Conservation (phyloP, 1,140 invertebrate species). For the Drosophila mayri region DNA sequence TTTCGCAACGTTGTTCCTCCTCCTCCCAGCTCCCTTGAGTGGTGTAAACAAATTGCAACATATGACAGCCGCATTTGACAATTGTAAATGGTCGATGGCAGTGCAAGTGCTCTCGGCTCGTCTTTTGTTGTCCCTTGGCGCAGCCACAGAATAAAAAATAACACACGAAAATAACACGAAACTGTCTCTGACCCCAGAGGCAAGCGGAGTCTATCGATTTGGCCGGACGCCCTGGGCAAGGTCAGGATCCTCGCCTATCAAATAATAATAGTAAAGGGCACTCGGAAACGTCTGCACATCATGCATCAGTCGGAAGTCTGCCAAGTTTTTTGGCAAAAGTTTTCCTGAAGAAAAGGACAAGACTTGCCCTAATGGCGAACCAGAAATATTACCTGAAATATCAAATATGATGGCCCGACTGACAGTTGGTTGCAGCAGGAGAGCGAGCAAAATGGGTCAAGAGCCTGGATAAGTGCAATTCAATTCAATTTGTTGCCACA, state of each 20-base stretch:
- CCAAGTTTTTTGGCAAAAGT: constrained; percentile 58
- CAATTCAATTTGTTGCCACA: constrained; percentile 55
- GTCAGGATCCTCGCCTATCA: constrained; percentile 41
- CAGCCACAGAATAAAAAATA: constrained; percentile 8
- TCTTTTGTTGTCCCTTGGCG: constrained; percentile 35
- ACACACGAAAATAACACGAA: background rate
- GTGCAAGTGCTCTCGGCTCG: constrained; percentile 47
- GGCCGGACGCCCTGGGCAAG: constrained; percentile 27
- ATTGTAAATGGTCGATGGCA: constrained; percentile 75
- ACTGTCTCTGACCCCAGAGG: constrained; percentile 9
- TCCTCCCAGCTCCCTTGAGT: constrained; percentile 23
- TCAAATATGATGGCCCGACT: constrained; percentile 78
- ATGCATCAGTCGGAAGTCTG: constrained; percentile 63
- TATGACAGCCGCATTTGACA: constrained; percentile 80
- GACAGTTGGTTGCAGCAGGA: constrained; percentile 59
- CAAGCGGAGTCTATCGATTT: constrained; percentile 24
- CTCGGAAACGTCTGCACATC: constrained; percentile 55
- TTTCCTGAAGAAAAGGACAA: background rate
- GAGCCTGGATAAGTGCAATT: constrained; percentile 44
- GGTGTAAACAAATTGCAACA: constrained; percentile 83
- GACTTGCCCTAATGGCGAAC: constrained; percentile 64
- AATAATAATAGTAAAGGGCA: constrained; percentile 40
- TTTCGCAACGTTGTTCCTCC: constrained; percentile 31
- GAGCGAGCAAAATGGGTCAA: constrained; percentile 65
- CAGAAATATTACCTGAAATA: constrained; percentile 73